These are phyloP conservation scores for Silurus asotus DNA, from an alignment of 2,113 vertebrate genomes.

Conservation along the genomic window DNA sequence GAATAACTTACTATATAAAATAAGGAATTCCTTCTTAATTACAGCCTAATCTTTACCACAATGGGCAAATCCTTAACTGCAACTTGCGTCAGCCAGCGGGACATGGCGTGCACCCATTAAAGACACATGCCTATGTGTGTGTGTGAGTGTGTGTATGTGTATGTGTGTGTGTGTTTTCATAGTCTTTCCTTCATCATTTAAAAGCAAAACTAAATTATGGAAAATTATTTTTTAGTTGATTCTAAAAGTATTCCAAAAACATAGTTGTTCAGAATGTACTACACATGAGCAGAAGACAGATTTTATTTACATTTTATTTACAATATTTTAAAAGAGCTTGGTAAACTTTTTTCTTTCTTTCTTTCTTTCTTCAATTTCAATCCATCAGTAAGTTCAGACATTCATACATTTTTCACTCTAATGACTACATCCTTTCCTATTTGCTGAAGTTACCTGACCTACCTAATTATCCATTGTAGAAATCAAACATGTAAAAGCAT, in stretches of 20 bases:
- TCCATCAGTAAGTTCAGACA: too few species aligned
- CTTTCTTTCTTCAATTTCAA: not conserved
- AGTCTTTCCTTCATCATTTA: not conserved
- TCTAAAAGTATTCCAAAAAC: not conserved
- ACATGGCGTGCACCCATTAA: conserved; percentile 22
- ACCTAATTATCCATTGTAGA: not conserved
- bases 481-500: not conserved
- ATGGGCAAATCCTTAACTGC: conserved; percentile 4
- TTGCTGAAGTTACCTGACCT: not conserved
- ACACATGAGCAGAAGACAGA: not conserved
- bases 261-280: not conserved
- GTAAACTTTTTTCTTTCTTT: too few species aligned
- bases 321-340: not conserved
- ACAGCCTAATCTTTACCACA: conserved; percentile 41
- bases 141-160: conserved; percentile 10
- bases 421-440: not conserved
- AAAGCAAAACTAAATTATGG: not conserved
- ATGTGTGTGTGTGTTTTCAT: not conserved
- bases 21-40: conserved; percentile 38
- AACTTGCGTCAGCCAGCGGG: conserved; percentile 32
- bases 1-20: conserved; percentile 41
- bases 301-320: not conserved
- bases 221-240: not conserved
- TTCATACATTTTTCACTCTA: not conserved
- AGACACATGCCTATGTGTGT: conserved; percentile 5